phyloP scores from a whole-genome alignment of 2,888 invertebrate species.

The Listrodromus nycthemerus region DNA sequence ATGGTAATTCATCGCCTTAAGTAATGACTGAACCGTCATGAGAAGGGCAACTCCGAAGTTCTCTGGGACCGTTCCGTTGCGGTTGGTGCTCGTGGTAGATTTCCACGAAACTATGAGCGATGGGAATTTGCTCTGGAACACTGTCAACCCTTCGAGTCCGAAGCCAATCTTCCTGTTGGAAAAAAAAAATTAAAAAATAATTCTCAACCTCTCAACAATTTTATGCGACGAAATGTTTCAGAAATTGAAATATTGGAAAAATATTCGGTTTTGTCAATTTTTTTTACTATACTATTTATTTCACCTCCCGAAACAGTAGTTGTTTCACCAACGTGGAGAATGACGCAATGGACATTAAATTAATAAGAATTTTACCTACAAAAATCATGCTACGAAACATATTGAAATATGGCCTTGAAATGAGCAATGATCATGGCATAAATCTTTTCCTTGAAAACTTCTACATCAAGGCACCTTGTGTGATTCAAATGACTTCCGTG shows the following conservation, averaged over 20 bases:
- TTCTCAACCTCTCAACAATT: neutral
- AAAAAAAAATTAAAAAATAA: neutral
- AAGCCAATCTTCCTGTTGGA: neutral
- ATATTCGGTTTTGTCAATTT: too few species aligned
- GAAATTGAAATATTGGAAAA: too few species aligned
- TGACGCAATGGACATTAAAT: too few species aligned
- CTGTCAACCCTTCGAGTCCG: slow-evolving; percentile 8
- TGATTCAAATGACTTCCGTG: neutral
- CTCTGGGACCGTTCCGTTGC: slow-evolving; percentile 4
- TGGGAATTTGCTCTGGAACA: slow-evolving; percentile 17
- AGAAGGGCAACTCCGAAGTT: slow-evolving; percentile 70
- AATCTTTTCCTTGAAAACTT: neutral
- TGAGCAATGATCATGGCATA: neutral
- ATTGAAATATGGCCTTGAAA: neutral
- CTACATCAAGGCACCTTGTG: neutral
- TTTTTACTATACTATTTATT: neutral
- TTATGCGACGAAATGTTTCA: too few species aligned
- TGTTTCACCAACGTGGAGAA: neutral
- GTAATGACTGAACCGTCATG: slow-evolving; percentile 77
- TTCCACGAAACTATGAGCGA: slow-evolving; percentile 7
- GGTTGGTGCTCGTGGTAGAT: slow-evolving; percentile 27
- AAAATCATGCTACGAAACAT: too few species aligned
- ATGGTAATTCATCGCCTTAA: slow-evolving; percentile 79
- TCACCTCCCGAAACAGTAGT: neutral
- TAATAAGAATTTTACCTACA: too few species aligned